These are phyloP conservation scores for Halcyon chelicuti DNA, from an alignment of 2,797 vertebrate genomes.

Conservation along the genomic window DNA sequence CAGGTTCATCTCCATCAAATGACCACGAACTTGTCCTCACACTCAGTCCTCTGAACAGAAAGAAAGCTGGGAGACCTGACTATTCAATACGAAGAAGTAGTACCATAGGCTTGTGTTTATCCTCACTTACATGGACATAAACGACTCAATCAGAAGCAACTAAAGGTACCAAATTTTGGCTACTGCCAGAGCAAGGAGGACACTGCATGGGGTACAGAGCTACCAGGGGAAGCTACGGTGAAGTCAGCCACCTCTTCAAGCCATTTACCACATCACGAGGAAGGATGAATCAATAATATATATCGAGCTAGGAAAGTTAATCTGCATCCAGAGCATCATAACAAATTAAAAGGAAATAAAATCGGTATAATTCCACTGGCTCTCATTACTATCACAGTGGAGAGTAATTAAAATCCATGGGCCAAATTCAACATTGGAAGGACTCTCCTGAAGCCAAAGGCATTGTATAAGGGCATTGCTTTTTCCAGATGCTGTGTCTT, in stretches of 20 bases:
- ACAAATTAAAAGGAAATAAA: conserved; percentile 75
- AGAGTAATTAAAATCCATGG: conserved; percentile 70
- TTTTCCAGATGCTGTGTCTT: background rate
- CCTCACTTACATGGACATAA: background rate
- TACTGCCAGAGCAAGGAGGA: rapidly evolving
- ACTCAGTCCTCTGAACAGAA: background rate
- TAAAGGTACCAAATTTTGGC: background rate
- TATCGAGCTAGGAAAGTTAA: conserved; percentile 55
- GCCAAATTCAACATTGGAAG: background rate
- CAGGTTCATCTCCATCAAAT: background rate
- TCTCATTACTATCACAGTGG: conserved; percentile 46
- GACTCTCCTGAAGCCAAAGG: conserved; percentile 4
- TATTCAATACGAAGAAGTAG: background rate
- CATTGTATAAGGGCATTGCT: background rate
- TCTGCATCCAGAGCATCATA: conserved; percentile 63
- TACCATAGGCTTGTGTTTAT: background rate
- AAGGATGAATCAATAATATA: conserved; percentile 64
- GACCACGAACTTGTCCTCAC: background rate
- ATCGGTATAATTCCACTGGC: conserved; percentile 55
- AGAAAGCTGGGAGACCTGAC: background rate
- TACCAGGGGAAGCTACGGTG: background rate
- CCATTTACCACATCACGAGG: background rate
- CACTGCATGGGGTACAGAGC: background rate
- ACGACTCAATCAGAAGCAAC: background rate
- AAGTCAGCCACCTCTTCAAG: background rate